A percentile compares a stretch with the other conserved stretches of the same genome.
Evolutionary conservation across 2,888 invertebrate species (phyloP).

Genomic region (Polydesmus complanatus): DNA sequence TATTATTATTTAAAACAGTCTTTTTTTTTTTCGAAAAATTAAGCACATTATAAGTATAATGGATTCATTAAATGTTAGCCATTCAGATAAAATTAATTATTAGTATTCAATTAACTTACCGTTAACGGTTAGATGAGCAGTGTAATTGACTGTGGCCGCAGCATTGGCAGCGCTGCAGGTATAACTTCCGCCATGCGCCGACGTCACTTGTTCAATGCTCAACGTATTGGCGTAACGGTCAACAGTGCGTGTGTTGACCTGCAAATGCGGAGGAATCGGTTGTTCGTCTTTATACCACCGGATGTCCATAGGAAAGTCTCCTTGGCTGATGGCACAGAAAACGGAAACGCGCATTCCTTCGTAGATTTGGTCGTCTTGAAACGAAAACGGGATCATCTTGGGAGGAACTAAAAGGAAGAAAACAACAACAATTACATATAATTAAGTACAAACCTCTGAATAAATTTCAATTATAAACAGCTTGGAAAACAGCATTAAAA

Average conservation of each 20-base stretch:
- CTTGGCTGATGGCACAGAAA: conserved; percentile 17
- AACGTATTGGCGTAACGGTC: conserved; percentile 19
- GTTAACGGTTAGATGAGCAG: conserved; percentile 66
- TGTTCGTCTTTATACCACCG: conserved; percentile 17
- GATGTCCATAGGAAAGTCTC: conserved; percentile 17
- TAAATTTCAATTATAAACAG: neutral
- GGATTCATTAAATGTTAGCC: no score
- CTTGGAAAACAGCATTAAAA: neutral
- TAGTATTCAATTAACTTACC: no score
- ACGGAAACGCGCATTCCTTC: conserved; percentile 18
- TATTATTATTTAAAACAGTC: no score
- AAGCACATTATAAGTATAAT: no score
- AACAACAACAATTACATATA: conserved; percentile 1
- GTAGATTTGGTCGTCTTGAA: conserved; percentile 19
- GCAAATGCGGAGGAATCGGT: conserved; percentile 11
- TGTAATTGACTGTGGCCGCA: conserved; percentile 61
- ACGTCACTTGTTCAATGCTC: conserved; percentile 17
- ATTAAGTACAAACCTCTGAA: neutral
- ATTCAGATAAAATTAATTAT: no score
- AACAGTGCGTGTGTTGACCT: conserved; percentile 16
- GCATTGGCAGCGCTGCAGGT: conserved; percentile 83
- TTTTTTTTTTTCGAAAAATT: no score
- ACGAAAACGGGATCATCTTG: conserved; percentile 19
- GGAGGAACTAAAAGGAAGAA: conserved; percentile 16
- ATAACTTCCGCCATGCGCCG: conserved; percentile 22